phyloP scores from a whole-genome alignment of 2,113 vertebrate species.

The Arvicanthis niloticus region DNA sequence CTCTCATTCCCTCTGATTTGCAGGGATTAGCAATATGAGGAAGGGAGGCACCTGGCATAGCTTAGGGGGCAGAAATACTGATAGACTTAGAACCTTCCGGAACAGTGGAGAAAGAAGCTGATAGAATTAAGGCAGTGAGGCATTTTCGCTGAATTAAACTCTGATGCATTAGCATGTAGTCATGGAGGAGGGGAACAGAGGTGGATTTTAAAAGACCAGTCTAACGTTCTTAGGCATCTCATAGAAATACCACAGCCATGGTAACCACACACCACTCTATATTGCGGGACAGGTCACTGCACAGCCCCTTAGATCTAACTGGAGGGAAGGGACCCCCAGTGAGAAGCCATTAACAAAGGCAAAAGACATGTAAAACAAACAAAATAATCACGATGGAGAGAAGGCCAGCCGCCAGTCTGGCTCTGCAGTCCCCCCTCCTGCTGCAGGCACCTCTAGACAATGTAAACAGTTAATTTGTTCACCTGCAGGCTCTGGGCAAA shows the following conservation, averaged over 20 bases:
- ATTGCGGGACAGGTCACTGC: conserved; percentile 62
- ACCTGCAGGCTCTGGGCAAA: conserved; percentile 89
- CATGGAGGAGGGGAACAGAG: background rate
- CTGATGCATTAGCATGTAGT: background rate
- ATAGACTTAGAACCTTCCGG: conserved; percentile 15
- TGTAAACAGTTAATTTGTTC: conserved; percentile 85
- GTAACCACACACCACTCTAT: conserved; percentile 37
- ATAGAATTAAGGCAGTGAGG: background rate
- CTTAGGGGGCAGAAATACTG: conserved; percentile 20
- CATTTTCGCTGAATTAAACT: background rate
- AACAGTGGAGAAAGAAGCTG: conserved; percentile 36
- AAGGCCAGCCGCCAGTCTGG: conserved; percentile 74
- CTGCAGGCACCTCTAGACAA: conserved; percentile 72
- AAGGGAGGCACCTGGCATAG: background rate
- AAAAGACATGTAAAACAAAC: conserved; percentile 80
- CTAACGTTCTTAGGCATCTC: conserved; percentile 38
- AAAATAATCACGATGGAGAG: conserved; percentile 73
- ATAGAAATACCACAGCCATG: conserved; percentile 55
- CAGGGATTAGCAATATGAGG: background rate
- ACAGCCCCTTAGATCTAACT: conserved; percentile 65
- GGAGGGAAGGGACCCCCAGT: conserved; percentile 73
- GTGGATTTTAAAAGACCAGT: background rate
- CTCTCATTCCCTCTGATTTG: background rate
- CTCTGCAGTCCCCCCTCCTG: conserved; percentile 59
- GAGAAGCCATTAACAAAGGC: conserved; percentile 82